Percentiles rank a stretch among this genome's conserved stretches.
Conservation (phyloP, 2,888 invertebrate genomes). For the Conistra vaccinii region DNA sequence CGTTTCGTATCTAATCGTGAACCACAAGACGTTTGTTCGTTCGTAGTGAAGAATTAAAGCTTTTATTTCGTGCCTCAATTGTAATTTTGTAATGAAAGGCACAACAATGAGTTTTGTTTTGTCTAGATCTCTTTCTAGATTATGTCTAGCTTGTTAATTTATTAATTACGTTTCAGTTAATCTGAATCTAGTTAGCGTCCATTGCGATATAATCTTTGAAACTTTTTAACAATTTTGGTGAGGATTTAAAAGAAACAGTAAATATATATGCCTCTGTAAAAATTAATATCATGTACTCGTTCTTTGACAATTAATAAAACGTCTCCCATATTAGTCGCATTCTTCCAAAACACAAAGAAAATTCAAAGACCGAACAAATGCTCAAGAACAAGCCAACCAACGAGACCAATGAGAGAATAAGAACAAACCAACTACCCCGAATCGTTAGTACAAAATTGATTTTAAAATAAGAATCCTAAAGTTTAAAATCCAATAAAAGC, state of each 20-base stretch:
- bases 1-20: conserved; percentile 37
- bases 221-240: not conserved
- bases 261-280: not conserved
- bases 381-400: too few species aligned
- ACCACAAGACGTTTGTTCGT: conserved; percentile 36
- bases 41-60: conserved; percentile 15
- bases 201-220: not conserved
- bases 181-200: conserved; percentile 10
- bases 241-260: not conserved
- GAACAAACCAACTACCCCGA: conserved; percentile 26
- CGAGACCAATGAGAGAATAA: too few species aligned
- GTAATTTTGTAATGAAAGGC: conserved; percentile 14
- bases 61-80: conserved; percentile 15
- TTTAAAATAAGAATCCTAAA: conserved; percentile 57
- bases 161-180: conserved; percentile 27
- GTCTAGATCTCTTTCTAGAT: conserved; percentile 22
- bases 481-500: conserved; percentile 65
- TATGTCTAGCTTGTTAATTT: conserved; percentile 6
- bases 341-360: conserved; percentile 30
- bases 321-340: conserved; percentile 14
- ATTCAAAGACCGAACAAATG: conserved; percentile 44
- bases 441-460: conserved; percentile 43
- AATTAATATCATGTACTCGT: not conserved
- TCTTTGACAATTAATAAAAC: conserved; percentile 9
- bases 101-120: conserved; percentile 22